A percentile compares a stretch with the other conserved stretches of the same genome.
phyloP scores from a whole-genome alignment of 2,888 invertebrate genomes.

The Chrysolina haemoptera region DNA sequence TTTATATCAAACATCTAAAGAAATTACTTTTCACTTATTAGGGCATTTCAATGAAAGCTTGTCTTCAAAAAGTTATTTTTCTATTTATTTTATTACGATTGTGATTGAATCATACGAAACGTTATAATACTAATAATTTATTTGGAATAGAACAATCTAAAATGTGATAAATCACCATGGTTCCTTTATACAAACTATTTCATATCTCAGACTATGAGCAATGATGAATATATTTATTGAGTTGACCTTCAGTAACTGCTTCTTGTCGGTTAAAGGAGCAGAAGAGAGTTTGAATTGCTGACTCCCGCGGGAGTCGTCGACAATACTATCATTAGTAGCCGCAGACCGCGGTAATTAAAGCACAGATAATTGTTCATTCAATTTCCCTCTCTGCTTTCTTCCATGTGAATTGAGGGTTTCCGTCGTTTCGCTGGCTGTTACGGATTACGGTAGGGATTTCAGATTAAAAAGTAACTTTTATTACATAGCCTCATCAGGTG shows the following conservation, averaged over 20 bases:
- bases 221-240: background rate
- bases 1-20: no score
- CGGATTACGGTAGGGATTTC: background rate
- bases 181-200: no score
- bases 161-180: no score
- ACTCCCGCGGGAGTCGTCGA: slow-evolving; percentile 47
- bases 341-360: slow-evolving; percentile 52
- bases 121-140: no score
- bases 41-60: no score
- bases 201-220: background rate
- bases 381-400: slow-evolving; percentile 43
- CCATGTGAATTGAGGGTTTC: slow-evolving; percentile 30
- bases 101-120: no score
- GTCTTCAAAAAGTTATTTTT: no score
- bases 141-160: no score
- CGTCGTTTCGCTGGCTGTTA: slow-evolving; percentile 9
- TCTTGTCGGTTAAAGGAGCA: slow-evolving; percentile 4
- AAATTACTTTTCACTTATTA: no score
- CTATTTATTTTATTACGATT: no score
- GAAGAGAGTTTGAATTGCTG: slow-evolving; percentile 23
- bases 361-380: slow-evolving; percentile 48
- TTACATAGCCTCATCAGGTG: background rate
- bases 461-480: slow-evolving; percentile 1
- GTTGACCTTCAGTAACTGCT: background rate
- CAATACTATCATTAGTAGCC: slow-evolving; percentile 57